Base-by-base conservation (phyloP, 1,140 invertebrate species). In the Mya arenaria region DNA sequence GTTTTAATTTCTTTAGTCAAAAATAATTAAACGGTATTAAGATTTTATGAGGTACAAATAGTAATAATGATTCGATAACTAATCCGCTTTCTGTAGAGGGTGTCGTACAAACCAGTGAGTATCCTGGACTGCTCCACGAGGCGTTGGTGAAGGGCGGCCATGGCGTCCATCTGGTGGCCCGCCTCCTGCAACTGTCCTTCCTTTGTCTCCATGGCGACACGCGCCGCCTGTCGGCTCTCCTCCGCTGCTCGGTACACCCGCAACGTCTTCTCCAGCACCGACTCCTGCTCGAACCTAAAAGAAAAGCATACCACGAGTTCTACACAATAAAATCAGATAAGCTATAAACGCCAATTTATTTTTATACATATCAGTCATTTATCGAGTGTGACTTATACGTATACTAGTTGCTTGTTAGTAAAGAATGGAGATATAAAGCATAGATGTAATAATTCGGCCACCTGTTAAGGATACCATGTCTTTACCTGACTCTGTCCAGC, bases 211-310 rank as follows among this genome's bases (percentile, higher is more conserved):
- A 86, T 73, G 1, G 82, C 37, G 19, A 48, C 55, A 44, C 58
- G 71, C 44, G 84, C 66, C 5, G 55, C 56, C n/a, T 79, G 44
- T 19, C 28, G 39, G 37, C 66, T 36, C 30, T 83, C 74, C 32
- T 87, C 85, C 30, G 84, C 69, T 32, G 79, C 66, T 52, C 77
- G 41, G 58, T 83, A 77, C 13, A 87, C 82, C n/a, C 52, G 66
- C 39, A 79, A 58, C n/a, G 84, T 83, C 63, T 80, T 82, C 13
- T 87, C 82, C 19, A 87, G 36, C 36, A 81, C 63, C 1, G 52
- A 19, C 39, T 81, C 44, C 32, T 81, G 79, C 28, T 81, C 30
- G n/a, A 13, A 37, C 62, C 79, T 81, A n/a, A 36, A 66, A 68
- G 37, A 36, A n/a, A 48, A 10, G 44, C 19, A 28, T 4, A n/a